Evolutionary conservation across 2,113 vertebrate genomes (phyloP).

Genomic region (Campylomormyrus tamandua): DNA sequence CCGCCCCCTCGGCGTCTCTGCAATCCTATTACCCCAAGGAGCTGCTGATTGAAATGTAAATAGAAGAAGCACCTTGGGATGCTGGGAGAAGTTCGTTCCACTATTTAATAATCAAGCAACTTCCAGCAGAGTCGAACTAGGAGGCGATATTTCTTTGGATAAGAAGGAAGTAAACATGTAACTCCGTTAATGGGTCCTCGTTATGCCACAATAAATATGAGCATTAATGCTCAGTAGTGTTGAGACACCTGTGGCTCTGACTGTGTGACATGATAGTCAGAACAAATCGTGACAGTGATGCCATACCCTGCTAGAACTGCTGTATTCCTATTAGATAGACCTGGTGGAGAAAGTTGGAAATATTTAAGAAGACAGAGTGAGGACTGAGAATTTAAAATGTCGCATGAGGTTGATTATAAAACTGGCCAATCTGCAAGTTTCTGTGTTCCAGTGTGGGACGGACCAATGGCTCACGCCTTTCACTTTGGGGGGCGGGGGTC

Average conservation of each 20-base stretch:
- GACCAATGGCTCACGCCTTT: background rate
- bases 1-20: constrained; percentile 41
- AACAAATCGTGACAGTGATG: background rate
- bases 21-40: constrained; percentile 37
- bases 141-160: background rate
- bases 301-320: background rate
- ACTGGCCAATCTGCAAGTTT: background rate
- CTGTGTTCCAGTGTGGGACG: background rate
- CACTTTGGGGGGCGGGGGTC: background rate
- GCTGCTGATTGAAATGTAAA: constrained; percentile 59
- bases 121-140: background rate
- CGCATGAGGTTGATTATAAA: background rate
- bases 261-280: background rate
- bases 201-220: background rate
- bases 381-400: background rate
- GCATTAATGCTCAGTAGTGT: background rate
- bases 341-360: background rate
- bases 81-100: constrained; percentile 21
- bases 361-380: background rate
- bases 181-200: background rate
- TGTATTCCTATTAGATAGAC: background rate
- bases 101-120: background rate
- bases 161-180: background rate
- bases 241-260: background rate
- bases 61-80: constrained; percentile 42